Percentiles rank a stretch among this genome's conserved stretches.
phyloP scores from a whole-genome alignment of 1,140 invertebrate genomes.

The Trichonephila clavipes region DNA sequence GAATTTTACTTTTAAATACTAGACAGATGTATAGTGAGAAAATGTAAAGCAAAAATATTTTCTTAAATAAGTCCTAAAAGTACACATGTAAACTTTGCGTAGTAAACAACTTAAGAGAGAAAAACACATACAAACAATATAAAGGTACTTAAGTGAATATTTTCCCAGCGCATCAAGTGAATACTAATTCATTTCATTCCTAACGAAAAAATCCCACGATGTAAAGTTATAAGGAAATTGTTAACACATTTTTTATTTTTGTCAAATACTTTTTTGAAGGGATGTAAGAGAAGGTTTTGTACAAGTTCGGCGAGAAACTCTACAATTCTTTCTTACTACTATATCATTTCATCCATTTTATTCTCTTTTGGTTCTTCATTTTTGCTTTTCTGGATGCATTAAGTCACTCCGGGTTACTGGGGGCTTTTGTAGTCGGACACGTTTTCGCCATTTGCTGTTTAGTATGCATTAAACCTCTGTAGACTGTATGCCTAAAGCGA shows the following conservation, averaged over 20 bases:
- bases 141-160: too few relatives aligned
- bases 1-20: too few relatives aligned
- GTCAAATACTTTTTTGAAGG: not conserved
- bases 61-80: too few relatives aligned
- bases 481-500: conserved; percentile 1
- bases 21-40: too few relatives aligned
- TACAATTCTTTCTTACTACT: not conserved
- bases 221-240: not conserved
- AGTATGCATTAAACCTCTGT: conserved; percentile 57
- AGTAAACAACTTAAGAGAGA: too few relatives aligned
- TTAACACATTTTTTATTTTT: not conserved
- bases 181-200: not conserved
- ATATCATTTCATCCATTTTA: not conserved
- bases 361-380: not conserved
- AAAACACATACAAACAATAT: too few relatives aligned
- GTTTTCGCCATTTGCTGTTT: conserved; percentile 37
- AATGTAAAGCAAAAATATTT: too few relatives aligned
- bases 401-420: not conserved
- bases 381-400: not conserved
- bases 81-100: too few relatives aligned
- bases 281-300: not conserved
- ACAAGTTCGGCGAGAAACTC: not conserved
- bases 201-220: not conserved
- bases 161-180: not conserved
- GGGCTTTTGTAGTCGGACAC: conserved; percentile 20